phyloP scores from a whole-genome alignment of 2,888 invertebrate genomes.

The Polydrusus cervinus region DNA sequence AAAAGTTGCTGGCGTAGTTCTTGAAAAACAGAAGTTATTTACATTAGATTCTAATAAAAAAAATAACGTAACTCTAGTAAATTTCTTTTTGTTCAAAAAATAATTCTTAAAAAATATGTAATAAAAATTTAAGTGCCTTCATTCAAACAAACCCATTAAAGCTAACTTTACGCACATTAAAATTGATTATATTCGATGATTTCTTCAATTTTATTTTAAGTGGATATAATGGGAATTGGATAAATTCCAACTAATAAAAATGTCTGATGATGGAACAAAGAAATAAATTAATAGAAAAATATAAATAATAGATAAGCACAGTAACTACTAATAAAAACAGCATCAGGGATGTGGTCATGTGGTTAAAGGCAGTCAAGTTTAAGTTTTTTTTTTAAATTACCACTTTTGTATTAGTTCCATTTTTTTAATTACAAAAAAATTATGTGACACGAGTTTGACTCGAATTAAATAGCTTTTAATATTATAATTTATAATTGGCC shows the following conservation, averaged over 20 bases:
- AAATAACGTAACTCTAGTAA: no score
- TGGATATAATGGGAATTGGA: slow-evolving; percentile 12
- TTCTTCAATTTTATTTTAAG: slow-evolving; percentile 18
- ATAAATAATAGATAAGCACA: slow-evolving; percentile 9
- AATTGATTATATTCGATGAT: slow-evolving; percentile 5
- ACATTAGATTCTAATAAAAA: no score
- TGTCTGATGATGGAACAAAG: slow-evolving; percentile 3
- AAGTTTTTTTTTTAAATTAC: no score
- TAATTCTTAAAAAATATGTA: background rate
- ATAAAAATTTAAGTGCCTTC: background rate
- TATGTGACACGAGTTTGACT: no score
- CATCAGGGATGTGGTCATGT: background rate
- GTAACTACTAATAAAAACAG: background rate
- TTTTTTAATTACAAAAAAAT: no score
- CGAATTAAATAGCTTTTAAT: no score
- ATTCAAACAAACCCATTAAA: background rate
- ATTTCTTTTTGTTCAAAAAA: background rate
- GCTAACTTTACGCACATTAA: no score
- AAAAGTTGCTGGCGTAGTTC: no score
- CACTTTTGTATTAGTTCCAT: no score
- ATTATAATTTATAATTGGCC: no score
- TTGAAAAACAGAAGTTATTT: no score
- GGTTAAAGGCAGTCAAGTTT: no score
- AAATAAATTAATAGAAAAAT: slow-evolving; percentile 16
- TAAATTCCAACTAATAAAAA: slow-evolving; percentile 19